Percentiles rank a stretch among this genome's conserved stretches.
phyloP scores from a whole-genome alignment of 2,113 vertebrate genomes.

The Rattus rattus region DNA sequence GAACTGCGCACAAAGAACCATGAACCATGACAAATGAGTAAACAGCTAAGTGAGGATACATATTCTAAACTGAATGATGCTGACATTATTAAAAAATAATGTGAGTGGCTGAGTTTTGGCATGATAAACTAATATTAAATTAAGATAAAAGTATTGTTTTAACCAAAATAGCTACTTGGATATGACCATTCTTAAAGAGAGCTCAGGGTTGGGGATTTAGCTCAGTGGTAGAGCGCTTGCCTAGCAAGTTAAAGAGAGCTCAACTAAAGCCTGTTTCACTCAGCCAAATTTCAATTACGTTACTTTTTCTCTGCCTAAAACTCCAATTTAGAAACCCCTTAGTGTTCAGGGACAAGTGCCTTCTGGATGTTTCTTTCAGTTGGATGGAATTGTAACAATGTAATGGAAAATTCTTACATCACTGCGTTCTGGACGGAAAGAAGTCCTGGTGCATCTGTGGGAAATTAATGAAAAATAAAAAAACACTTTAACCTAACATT shows the following conservation, averaged over 20 bases:
- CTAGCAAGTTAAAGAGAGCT: background rate
- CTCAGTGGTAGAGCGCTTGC: too few species aligned
- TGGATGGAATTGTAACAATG: background rate
- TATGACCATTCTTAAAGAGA: background rate
- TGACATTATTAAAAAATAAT: conserved; percentile 21
- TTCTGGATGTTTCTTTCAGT: background rate
- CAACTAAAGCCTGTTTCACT: background rate
- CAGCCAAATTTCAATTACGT: background rate
- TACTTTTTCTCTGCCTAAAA: background rate
- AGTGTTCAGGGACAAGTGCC: background rate
- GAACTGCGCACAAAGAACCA: background rate
- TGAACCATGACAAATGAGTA: background rate
- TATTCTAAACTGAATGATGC: background rate
- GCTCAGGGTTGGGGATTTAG: too few species aligned
- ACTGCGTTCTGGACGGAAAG: background rate
- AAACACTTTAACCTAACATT: background rate
- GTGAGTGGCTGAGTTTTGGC: background rate
- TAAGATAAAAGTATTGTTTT: conserved; percentile 8
- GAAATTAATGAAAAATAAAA: conserved; percentile 47
- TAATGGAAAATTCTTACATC: background rate
- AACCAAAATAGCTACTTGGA: background rate
- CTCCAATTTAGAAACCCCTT: conserved; percentile 23
- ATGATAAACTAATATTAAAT: conserved; percentile 1
- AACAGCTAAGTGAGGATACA: background rate
- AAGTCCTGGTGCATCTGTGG: background rate